A percentile compares a stretch with the other conserved stretches of the same genome.
These are phyloP conservation scores for Eristalis arbustorum DNA, from an alignment of 2,888 invertebrate species.

Conservation along the genomic window DNA sequence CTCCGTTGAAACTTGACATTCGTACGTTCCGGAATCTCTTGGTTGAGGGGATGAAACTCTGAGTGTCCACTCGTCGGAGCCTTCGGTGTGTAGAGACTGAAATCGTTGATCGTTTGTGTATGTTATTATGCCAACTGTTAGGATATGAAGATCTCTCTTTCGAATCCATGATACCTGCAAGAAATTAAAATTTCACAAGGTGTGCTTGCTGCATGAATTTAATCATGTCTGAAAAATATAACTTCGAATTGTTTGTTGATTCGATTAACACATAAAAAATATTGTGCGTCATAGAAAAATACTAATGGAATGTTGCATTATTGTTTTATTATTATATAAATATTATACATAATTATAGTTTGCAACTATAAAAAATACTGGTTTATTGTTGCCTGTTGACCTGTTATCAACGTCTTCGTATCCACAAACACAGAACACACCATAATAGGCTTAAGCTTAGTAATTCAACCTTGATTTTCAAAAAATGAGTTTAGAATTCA, in stretches of 20 bases:
- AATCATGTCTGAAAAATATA: not conserved
- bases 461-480: too few relatives aligned
- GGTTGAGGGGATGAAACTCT: constrained; percentile 86
- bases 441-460: not conserved
- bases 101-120: constrained; percentile 88
- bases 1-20: constrained; percentile 89
- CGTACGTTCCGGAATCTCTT: constrained; percentile 86
- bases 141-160: constrained; percentile 88
- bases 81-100: constrained; percentile 86
- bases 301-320: too few relatives aligned
- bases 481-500: too few relatives aligned
- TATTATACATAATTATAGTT: too few relatives aligned
- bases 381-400: too few relatives aligned
- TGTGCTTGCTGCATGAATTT: not conserved
- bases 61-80: constrained; percentile 86
- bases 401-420: too few relatives aligned
- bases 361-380: too few relatives aligned
- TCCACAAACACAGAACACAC: too few relatives aligned
- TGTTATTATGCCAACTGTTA: constrained; percentile 86
- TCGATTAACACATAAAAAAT: too few relatives aligned
- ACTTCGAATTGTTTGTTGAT: not conserved
- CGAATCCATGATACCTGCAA: constrained; percentile 90
- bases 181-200: not conserved
- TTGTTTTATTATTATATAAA: too few relatives aligned
- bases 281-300: too few relatives aligned